Evolutionary conservation across 1,140 invertebrate genomes (phyloP), one percentile per base, ranked within the genome.

Genomic region (Venturia canescens): DNA sequence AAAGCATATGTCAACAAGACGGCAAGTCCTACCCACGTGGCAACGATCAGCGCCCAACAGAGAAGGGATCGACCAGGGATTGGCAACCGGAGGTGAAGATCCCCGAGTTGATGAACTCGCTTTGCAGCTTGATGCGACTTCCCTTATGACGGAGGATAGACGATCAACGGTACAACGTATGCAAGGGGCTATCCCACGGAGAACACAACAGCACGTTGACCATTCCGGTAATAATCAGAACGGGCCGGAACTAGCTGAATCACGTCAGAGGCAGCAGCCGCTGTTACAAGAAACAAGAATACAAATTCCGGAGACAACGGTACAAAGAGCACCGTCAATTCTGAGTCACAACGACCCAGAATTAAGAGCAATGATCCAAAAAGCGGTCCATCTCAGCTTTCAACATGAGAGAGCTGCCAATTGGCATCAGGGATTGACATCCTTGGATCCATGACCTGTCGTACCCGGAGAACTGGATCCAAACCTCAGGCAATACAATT

Each of bases 311-410:
- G 15, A 21, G 23, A 26, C 60, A 27, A 3, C 60, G 15, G 16
- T 16, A 9, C 4, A 27, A 7, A 63, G 60, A 63, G 21, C 60
- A 16, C 60, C 60, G 1, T 29, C 63, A 5, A 66, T 66, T n/a
- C 27, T 66, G 63, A 66, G 63, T 29, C 16, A 66, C 63, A 66
- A 29, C 63, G 63, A 66, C 16, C 63, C 63, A 18, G 63, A 27
- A 29, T 66, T 66, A 13, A 66, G 18, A 66, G 63, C 63, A 15
- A 66, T 66, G 63, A 26, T 66, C 9, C 1, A 29, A 3, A 26
- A 66, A 66, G 23, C 63, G 11, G 63, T 66, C 3, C 63, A 26
- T 29, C 27, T 13, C 11, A 66, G 63, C 23, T 29, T 66, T 3
- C 26, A 66, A 66, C 63, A 66, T 1, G 13, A 66, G 18, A 50